These are phyloP conservation scores for Casuarius casuarius DNA, from an alignment of 2,113 vertebrate genomes.

Conservation along the genomic window DNA sequence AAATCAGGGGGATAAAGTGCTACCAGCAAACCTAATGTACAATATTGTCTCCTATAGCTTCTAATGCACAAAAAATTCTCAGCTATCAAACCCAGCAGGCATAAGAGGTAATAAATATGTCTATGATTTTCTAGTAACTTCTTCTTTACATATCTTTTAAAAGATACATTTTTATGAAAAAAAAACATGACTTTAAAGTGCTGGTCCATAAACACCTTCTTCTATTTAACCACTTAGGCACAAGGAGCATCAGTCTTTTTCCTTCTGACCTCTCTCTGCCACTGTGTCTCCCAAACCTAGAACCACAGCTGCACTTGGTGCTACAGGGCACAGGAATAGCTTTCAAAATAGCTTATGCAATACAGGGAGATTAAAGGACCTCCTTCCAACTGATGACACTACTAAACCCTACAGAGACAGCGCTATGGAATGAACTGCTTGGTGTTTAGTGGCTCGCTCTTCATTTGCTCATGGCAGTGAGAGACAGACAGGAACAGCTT, in stretches of 20 bases:
- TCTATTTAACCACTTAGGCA: not conserved
- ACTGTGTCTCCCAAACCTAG: not conserved
- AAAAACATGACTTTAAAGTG: not conserved
- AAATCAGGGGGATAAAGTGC: not conserved
- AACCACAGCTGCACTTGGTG: rapidly evolving
- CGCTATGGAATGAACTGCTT: not conserved
- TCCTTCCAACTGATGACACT: not conserved
- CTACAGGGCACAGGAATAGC: not conserved
- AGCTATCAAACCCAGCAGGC: not conserved
- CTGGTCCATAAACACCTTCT: not conserved
- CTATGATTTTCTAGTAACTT: not conserved
- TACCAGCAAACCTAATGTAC: not conserved
- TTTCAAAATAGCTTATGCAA: not conserved
- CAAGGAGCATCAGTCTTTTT: not conserved
- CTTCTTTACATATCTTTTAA: not conserved
- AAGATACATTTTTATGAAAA: not conserved
- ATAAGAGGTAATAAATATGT: not conserved
- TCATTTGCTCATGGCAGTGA: not conserved
- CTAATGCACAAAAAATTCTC: not conserved
- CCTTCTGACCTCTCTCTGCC: not conserved
- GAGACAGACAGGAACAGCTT: not conserved
- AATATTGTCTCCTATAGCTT: not conserved
- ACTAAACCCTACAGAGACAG: not conserved
- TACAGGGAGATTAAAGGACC: not conserved
- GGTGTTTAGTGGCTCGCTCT: not conserved